Conservation (phyloP, 2,113 vertebrate species). For the Phaethon lepturus region DNA sequence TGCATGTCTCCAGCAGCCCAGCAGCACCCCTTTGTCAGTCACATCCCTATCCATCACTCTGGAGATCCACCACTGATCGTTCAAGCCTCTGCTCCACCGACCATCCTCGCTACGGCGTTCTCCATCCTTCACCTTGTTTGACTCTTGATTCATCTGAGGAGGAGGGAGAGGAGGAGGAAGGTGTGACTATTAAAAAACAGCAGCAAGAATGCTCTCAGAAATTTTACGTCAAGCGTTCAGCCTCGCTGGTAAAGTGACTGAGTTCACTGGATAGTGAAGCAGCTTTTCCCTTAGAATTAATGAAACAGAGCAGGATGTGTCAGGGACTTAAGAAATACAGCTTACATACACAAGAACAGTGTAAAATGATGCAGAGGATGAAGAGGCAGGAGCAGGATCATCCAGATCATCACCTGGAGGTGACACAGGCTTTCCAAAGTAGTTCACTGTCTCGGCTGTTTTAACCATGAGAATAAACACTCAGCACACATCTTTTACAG, state of each 20-base stretch:
- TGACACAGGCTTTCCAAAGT: background rate
- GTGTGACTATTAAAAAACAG: background rate
- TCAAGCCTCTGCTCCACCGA: background rate
- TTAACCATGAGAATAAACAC: background rate
- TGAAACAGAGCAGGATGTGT: background rate
- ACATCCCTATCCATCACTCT: background rate
- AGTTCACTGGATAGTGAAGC: background rate
- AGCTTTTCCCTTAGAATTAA: background rate
- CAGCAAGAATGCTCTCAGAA: background rate
- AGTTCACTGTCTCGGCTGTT: background rate
- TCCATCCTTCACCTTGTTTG: background rate
- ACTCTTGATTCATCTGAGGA: background rate
- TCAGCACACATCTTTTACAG: background rate
- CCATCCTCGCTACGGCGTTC: background rate
- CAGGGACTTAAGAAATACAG: background rate
- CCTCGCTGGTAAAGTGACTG: background rate
- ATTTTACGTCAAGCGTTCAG: background rate
- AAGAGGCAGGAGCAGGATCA: background rate
- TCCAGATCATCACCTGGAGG: background rate
- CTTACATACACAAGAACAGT: background rate
- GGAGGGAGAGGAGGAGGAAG: background rate
- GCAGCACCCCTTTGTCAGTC: fast-evolving
- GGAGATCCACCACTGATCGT: background rate
- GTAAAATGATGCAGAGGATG: background rate
- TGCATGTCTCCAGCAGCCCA: background rate